Evolutionary conservation across 2,888 invertebrate genomes (phyloP).

Genomic region (Augiades crinisus): DNA sequence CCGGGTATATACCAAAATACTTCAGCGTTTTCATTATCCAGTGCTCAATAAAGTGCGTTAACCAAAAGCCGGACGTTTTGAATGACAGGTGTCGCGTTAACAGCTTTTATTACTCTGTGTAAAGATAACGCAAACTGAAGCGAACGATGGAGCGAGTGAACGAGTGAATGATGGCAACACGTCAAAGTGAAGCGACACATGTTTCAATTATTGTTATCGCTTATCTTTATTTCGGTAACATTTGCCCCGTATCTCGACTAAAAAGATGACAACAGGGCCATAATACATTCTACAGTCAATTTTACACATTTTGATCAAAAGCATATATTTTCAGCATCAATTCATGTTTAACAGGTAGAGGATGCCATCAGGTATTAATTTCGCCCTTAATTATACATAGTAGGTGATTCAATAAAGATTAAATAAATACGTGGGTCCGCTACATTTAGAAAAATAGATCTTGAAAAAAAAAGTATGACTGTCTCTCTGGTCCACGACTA

Average conservation of each 20-base stretch:
- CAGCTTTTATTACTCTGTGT: conserved; percentile 57
- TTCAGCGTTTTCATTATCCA: not conserved
- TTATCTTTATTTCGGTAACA: conserved; percentile 50
- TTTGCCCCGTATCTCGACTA: conserved; percentile 35
- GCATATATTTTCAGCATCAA: too few species aligned
- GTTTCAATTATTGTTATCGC: conserved; percentile 75
- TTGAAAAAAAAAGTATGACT: too few species aligned
- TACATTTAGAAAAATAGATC: too few species aligned
- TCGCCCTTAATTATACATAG: too few species aligned
- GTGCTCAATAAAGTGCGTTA: not conserved
- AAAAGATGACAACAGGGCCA: not conserved
- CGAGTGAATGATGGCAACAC: conserved; percentile 37
- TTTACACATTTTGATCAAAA: too few species aligned
- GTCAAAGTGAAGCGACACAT: conserved; percentile 55
- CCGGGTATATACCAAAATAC: not conserved
- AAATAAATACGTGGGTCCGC: too few species aligned
- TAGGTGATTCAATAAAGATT: too few species aligned
- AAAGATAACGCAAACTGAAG: conserved; percentile 43
- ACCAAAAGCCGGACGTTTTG: conserved; percentile 32
- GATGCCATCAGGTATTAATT: too few species aligned
- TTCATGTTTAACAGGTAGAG: too few species aligned
- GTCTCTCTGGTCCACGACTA: too few species aligned
- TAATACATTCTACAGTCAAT: not conserved
- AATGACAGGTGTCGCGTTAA: conserved; percentile 67
- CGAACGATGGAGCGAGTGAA: conserved; percentile 12